These are phyloP conservation scores for Chloebia gouldiae DNA, from an alignment of 2,113 vertebrate genomes.

Conservation along the genomic window DNA sequence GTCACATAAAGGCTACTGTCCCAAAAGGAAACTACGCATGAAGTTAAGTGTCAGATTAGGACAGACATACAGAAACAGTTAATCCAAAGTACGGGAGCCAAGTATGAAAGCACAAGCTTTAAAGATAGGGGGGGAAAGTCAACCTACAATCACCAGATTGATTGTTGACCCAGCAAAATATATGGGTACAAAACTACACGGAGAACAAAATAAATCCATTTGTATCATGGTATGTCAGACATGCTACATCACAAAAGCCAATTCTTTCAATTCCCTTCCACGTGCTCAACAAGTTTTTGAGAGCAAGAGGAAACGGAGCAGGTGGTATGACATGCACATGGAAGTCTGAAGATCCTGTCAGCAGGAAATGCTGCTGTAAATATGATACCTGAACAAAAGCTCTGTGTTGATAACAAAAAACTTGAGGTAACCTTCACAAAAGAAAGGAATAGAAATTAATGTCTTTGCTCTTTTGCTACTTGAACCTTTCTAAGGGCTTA, in stretches of 20 bases:
- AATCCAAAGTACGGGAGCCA: background rate
- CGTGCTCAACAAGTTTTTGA: background rate
- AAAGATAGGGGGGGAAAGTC: fast-evolving
- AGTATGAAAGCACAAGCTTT: background rate
- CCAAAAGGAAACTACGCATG: background rate
- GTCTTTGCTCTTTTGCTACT: background rate
- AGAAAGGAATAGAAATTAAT: background rate
- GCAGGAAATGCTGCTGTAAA: slow-evolving; percentile 18
- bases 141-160: background rate
- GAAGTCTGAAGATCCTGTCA: background rate
- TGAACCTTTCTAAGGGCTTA: background rate
- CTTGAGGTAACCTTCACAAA: background rate
- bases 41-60: background rate
- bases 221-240: background rate
- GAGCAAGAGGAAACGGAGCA: background rate
- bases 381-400: background rate
- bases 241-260: background rate
- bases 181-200: background rate
- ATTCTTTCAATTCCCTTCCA: background rate
- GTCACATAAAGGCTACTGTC: background rate
- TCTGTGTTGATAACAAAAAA: background rate
- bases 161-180: background rate
- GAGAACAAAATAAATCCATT: background rate
- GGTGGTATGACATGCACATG: background rate
- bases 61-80: background rate